Conservation (phyloP, 1,140 invertebrate genomes). For the Cylas formicarius region DNA sequence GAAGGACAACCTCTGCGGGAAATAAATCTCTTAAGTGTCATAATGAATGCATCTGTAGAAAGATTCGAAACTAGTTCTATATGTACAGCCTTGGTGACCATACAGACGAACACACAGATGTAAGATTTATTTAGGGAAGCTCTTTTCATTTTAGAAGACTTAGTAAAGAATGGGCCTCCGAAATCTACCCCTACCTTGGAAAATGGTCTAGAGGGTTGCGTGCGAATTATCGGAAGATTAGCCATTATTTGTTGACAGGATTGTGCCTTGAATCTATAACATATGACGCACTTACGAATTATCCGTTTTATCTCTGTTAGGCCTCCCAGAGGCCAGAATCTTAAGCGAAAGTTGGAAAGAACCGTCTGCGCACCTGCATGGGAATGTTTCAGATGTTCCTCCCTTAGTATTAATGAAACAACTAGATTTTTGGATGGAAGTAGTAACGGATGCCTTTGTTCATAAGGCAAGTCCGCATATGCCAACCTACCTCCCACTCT, state of each 20-base stretch:
- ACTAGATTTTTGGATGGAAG: slow-evolving; percentile 14
- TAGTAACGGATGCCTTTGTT: slow-evolving; percentile 19
- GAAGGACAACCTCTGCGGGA: slow-evolving; percentile 26
- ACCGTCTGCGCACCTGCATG: slow-evolving; percentile 15
- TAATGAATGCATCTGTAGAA: slow-evolving; percentile 23
- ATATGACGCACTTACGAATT: slow-evolving; percentile 13
- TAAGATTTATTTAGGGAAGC: slow-evolving; percentile 34
- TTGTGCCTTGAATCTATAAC: slow-evolving; percentile 9
- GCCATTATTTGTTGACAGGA: slow-evolving; percentile 14
- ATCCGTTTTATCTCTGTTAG: slow-evolving; percentile 8
- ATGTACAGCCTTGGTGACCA: slow-evolving; percentile 12
- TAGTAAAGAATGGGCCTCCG: slow-evolving; percentile 9
- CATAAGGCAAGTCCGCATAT: slow-evolving; percentile 20
- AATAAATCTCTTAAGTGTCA: slow-evolving; percentile 32
- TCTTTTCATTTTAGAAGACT: slow-evolving; percentile 2
- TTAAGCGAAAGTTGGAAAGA: slow-evolving; percentile 11
- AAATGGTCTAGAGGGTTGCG: slow-evolving; percentile 4
- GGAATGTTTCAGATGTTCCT: slow-evolving; percentile 11
- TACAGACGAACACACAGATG: slow-evolving; percentile 25
- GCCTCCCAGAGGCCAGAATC: slow-evolving; percentile 15
- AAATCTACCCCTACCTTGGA: slow-evolving; percentile 12
- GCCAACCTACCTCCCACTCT: slow-evolving; percentile 30
- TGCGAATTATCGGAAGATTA: slow-evolving; percentile 8
- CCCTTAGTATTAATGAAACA: slow-evolving; percentile 7
- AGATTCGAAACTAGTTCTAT: slow-evolving; percentile 22